A percentile compares a stretch with the other conserved stretches of the same genome.
These are phyloP conservation scores for Amphibalanus amphitrite DNA, from an alignment of 1,140 invertebrate species.

Conservation along the genomic window DNA sequence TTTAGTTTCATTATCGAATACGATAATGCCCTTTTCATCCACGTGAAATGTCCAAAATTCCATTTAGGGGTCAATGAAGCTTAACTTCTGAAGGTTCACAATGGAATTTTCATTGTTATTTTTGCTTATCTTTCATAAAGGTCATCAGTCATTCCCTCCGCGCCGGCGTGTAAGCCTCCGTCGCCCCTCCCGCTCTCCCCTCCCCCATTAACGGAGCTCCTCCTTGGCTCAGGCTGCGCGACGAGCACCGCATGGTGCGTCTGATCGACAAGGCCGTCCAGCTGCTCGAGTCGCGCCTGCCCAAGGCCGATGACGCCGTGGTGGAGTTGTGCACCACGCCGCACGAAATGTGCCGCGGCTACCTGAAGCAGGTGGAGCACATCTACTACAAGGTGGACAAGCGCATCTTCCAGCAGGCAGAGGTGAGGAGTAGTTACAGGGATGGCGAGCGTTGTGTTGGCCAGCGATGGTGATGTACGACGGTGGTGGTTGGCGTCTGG, in stretches of 20 bases:
- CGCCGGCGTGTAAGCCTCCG: too few species aligned
- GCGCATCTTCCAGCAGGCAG: constrained; percentile 28
- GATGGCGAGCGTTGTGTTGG: too few species aligned
- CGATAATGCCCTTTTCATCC: too few species aligned
- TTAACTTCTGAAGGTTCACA: too few species aligned
- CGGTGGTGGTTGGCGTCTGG: neutral
- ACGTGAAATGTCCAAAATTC: too few species aligned
- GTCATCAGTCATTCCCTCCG: too few species aligned
- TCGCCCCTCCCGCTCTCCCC: too few species aligned
- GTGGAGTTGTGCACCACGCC: constrained; percentile 28
- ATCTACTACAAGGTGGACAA: constrained; percentile 94
- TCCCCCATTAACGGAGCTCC: too few species aligned
- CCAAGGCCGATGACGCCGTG: constrained; percentile 51
- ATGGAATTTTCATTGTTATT: too few species aligned
- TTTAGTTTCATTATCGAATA: too few species aligned
- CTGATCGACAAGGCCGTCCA: constrained; percentile 71
- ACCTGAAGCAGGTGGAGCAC: constrained; percentile 92
- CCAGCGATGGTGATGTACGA: neutral
- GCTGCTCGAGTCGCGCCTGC: constrained; percentile 20
- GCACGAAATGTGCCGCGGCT: constrained; percentile 88
- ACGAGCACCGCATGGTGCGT: constrained; percentile 71
- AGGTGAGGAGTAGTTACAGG: constrained; percentile 14
- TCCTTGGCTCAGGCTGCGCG: constrained; percentile 78
- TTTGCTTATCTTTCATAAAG: too few species aligned
- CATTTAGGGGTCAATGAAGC: too few species aligned